Evolutionary conservation across 2,797 vertebrate species (phyloP).

Genomic region (Manis pentadactyla): DNA sequence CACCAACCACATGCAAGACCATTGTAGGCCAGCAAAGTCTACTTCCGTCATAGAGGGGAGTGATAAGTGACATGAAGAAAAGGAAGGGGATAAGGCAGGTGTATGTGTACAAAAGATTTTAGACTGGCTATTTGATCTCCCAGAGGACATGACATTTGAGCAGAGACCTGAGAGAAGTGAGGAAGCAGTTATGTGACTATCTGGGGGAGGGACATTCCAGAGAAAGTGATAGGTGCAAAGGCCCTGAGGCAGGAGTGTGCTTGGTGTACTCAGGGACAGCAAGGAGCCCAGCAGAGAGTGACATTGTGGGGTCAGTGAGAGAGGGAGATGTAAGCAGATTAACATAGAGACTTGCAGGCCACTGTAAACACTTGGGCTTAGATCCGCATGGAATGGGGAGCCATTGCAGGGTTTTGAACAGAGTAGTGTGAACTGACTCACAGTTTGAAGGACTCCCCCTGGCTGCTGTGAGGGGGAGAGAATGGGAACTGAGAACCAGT

Average conservation of each 20-base stretch:
- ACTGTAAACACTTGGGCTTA: background rate
- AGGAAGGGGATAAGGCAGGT: background rate
- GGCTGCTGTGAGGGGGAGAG: background rate
- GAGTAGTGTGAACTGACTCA: background rate
- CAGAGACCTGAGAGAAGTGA: conserved; percentile 14
- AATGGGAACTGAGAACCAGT: background rate
- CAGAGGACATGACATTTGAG: background rate
- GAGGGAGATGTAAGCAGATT: background rate
- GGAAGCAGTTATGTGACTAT: background rate
- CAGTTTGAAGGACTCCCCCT: background rate
- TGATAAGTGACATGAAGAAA: background rate
- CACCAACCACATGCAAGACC: too few species aligned
- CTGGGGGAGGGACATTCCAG: background rate
- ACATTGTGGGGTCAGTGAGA: background rate
- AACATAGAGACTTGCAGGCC: background rate
- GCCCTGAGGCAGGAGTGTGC: background rate
- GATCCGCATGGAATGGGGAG: background rate
- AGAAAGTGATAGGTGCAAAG: background rate
- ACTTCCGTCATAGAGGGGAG: background rate
- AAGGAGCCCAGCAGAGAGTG: background rate
- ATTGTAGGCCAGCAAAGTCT: background rate
- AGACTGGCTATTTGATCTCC: background rate
- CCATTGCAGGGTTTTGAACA: background rate
- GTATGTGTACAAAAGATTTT: too few species aligned
- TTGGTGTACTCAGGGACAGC: background rate